Evolutionary conservation across 2,113 vertebrate genomes (phyloP).

Genomic region (Lophotis ruficrista): DNA sequence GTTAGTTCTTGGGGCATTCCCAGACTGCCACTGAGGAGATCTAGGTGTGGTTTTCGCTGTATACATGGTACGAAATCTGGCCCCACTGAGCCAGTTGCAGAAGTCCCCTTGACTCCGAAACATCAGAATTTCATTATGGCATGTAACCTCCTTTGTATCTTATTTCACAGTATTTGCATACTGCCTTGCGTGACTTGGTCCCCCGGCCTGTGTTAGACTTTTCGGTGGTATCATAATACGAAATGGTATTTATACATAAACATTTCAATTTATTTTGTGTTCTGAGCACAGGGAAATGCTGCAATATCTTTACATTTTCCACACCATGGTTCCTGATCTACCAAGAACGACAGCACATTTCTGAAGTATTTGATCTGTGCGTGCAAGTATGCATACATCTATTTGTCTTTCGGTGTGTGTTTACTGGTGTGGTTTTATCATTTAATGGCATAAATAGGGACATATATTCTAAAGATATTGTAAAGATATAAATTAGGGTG

Average conservation of each 20-base stretch:
- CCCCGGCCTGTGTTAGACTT: neutral
- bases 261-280: conserved; percentile 10
- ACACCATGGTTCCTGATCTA: neutral
- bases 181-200: neutral
- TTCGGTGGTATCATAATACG: neutral
- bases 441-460: conserved; percentile 27
- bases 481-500: neutral
- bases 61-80: neutral
- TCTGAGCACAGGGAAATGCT: neutral
- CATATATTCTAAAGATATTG: neutral
- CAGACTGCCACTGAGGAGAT: neutral
- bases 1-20: neutral
- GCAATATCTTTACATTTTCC: neutral
- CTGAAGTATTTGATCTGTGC: neutral
- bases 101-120: neutral
- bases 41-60: neutral
- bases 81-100: neutral
- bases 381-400: neutral
- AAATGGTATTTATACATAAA: neutral
- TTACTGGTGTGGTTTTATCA: neutral
- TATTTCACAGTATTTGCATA: neutral
- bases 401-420: neutral
- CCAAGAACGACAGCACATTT: neutral
- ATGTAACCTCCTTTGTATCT: neutral
- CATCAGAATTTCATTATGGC: neutral